These are phyloP conservation scores for Plecturocebus donacophilus DNA, from an alignment of 2,113 vertebrate genomes.

Conservation along the genomic window DNA sequence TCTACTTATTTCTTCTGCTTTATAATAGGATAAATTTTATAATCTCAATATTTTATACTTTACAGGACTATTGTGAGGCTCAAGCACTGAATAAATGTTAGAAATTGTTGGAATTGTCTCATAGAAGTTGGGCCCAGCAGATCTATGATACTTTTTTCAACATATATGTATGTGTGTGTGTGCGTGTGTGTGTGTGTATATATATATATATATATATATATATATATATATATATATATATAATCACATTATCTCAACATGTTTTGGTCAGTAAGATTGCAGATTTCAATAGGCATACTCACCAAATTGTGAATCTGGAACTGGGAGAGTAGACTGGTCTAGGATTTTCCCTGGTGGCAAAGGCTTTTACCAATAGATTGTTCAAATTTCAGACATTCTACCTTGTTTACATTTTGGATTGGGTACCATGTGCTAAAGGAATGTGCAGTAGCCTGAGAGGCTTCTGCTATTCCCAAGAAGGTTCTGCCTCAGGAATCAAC, in stretches of 20 bases:
- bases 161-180: background rate
- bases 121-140: background rate
- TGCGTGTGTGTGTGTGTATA: too few species aligned
- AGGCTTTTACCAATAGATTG: background rate
- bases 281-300: background rate
- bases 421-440: background rate
- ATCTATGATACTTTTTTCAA: background rate
- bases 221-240: background rate
- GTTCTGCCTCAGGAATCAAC: background rate
- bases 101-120: background rate
- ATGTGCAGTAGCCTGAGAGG: background rate
- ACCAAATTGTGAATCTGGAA: background rate
- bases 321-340: background rate
- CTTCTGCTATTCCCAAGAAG: background rate
- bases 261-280: background rate
- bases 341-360: background rate
- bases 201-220: too few species aligned
- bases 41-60: background rate
- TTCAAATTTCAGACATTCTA: background rate
- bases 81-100: background rate
- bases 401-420: background rate
- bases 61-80: background rate
- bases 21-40: background rate
- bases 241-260: background rate
- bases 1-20: background rate